Conservation (phyloP, 2,797 vertebrate genomes). For the Nyctalus aviator region DNA sequence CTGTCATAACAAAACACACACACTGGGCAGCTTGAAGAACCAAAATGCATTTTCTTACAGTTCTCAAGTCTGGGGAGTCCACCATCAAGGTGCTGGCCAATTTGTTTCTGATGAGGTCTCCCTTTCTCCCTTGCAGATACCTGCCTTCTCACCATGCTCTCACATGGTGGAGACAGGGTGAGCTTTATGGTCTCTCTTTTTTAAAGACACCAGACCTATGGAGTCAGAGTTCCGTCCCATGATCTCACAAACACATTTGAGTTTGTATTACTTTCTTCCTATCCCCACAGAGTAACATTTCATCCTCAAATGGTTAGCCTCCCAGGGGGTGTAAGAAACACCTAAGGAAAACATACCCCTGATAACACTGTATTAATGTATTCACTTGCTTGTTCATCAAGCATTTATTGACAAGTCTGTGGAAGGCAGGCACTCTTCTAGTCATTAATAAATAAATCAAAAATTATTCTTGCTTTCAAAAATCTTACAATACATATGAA, state of each 20-base stretch:
- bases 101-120: neutral
- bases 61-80: neutral
- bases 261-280: neutral
- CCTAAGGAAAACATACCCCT: neutral
- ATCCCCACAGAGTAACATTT: neutral
- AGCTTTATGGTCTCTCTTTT: neutral
- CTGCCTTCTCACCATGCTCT: neutral
- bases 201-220: too few relatives aligned
- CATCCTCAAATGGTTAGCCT: neutral
- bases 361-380: neutral
- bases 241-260: neutral
- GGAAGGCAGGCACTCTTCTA: neutral
- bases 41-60: neutral
- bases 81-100: neutral
- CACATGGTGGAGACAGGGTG: neutral
- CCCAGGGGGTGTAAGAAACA: neutral
- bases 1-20: neutral
- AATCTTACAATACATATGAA: neutral
- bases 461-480: constrained; percentile 48
- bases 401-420: neutral
- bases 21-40: neutral
- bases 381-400: neutral
- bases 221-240: neutral
- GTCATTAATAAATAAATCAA: constrained; percentile 2
- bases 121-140: neutral